Base-by-base conservation (phyloP, 2,797 vertebrate genomes). In the Rhinoraja longicauda region DNA sequence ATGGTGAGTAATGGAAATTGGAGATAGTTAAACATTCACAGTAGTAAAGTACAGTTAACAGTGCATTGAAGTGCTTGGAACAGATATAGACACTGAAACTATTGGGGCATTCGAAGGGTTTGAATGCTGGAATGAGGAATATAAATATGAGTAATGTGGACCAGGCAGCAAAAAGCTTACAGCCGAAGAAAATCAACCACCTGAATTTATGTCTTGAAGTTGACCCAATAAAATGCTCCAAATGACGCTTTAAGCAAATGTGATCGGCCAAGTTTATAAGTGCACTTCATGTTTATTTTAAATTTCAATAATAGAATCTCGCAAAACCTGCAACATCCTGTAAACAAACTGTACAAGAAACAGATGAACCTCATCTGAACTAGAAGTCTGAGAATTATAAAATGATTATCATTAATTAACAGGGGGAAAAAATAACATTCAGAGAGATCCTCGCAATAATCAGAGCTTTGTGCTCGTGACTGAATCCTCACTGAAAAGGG, bases 401-500 rank as follows among this genome's bases (percentile, higher is more conserved):
- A 92, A 26, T 53, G 45, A 53, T 57, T 92, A 67, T 53, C 39
- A 75, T 24, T 75, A 53, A 75, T 75, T 75, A 75, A 92, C 72
- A 92, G 70, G 53, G 72, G 39, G 21, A 57, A 17, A 91, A 72
- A 12, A 73, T 9, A 72, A 72, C 32, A 73, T 39, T 73, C 39
- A 73, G 67, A 17, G 39, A 73, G 53, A 29, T 10, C 53, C 70
- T 29, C 90, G 29, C 24, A 73, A 73, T 92, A 45, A 75, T 73
- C 39, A 72, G 70, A 92, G 26, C 24, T 53, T 92, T 92, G 70
- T 39, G 62, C 64, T 70, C 7, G 10, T 72, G 36, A 26, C 36
- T 72, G 64, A 39, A 73, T 72, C 36, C 70, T 92, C 53, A 53
- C 39, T 53, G 90, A 75, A 75, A 90, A 92, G 39, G 45, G 90